Conservation (phyloP, 2,888 invertebrate species). For the Spicauda simplicius region DNA sequence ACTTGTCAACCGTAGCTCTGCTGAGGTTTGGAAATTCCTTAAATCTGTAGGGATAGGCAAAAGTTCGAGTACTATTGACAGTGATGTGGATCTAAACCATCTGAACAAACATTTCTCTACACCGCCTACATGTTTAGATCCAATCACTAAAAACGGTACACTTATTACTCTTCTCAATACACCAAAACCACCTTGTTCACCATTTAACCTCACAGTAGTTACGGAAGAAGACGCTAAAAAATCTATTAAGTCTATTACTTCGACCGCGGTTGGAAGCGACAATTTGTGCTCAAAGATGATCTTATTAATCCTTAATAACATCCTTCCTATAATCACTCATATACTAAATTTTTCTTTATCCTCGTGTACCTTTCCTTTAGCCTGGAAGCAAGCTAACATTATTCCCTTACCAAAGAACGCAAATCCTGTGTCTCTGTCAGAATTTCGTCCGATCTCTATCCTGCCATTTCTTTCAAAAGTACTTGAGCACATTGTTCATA, state of each 20-base stretch:
- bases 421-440: not conserved
- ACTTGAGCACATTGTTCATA: conserved; percentile 7
- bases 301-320: not conserved
- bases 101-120: not conserved
- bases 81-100: conserved; percentile 12
- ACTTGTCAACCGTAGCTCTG: too few relatives aligned
- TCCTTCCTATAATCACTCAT: conserved; percentile 4
- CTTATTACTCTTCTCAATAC: not conserved
- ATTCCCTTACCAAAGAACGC: not conserved
- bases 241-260: conserved; percentile 12
- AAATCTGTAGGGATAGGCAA: conserved; percentile 25
- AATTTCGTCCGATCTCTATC: not conserved
- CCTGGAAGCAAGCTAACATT: not conserved
- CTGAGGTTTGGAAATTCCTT: conserved; percentile 17
- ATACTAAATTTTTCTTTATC: conserved; percentile 4
- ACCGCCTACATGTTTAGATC: too few relatives aligned
- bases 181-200: not conserved
- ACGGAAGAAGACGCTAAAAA: conserved; percentile 23
- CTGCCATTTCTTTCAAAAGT: conserved; percentile 15
- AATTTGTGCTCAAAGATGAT: conserved; percentile 1
- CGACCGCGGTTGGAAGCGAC: conserved; percentile 1
- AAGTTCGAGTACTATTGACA: not conserved
- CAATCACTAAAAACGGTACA: not conserved
- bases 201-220: conserved; percentile 16
- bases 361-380: not conserved